Base-by-base conservation (phyloP, 2,797 vertebrate species). In the Botia almorhae region DNA sequence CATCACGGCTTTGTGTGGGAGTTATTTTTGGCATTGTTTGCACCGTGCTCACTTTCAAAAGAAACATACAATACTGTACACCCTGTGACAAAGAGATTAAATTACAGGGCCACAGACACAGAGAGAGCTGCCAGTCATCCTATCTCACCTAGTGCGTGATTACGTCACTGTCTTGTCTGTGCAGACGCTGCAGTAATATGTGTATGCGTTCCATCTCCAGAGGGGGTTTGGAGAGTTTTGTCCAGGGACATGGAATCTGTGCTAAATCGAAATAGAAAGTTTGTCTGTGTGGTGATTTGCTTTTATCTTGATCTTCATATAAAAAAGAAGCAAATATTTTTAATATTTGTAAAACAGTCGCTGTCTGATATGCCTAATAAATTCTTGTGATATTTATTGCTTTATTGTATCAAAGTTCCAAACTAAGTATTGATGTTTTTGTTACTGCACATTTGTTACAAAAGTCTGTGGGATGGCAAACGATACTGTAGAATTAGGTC, bases 21-120 rank as follows among this genome's bases (percentile, higher is more conserved):
- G 77, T 70, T 86, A 83, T 86, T 83, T 86, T 73, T 82, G 74
- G 63, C 72, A 29, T 69, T 64, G 55, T 81, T 70, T 63, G 53
- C 81, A 70, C 74, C 26, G 2, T 68, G 83, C 71, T 78, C 60
- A 69, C 29, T 82, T 78, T 78, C 71, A 82, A 76, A 82, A 65
- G 75, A 81, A 75, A 81, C 83, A 83, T 76, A 72, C 71, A 69
- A 76, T 78, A 74, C 51, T 7, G 69, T 74, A 80, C 50, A 67
- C 50, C 55, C 69, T 75, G 74, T 75, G 77, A 78, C 36, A 4
- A 19, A 69, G 46, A 78, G 82, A 78, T 84, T 76, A 60, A 82
- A 84, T 86, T 84, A 81, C 81, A 78, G 81, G 69, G 74, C n/a
- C 29, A 64, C 81, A 78, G 81, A 81, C 51, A 46, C 68, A 67